Percentiles rank a stretch among this genome's conserved stretches.
phyloP scores from a whole-genome alignment of 2,113 vertebrate species.

The Chitala chitala region DNA sequence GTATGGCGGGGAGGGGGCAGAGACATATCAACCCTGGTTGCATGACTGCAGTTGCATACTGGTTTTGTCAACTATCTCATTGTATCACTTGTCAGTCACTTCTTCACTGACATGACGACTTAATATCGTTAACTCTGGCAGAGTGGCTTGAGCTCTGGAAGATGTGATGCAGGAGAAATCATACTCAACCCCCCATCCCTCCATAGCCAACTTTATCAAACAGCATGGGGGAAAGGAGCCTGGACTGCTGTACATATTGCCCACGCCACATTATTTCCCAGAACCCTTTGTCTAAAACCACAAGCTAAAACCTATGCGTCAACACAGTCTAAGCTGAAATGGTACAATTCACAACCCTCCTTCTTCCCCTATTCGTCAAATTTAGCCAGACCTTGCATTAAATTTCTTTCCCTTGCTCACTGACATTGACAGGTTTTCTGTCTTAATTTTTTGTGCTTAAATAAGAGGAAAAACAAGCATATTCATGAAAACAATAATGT shows the following conservation, averaged over 20 bases:
- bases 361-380: not conserved
- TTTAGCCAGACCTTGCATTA: too few species aligned
- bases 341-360: not conserved
- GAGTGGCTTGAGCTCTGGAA: slow-evolving; percentile 31
- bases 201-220: slow-evolving; percentile 40
- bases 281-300: slow-evolving; percentile 45
- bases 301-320: slow-evolving; percentile 17
- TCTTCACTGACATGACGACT: slow-evolving; percentile 51
- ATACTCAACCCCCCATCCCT: slow-evolving; percentile 36
- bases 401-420: not conserved
- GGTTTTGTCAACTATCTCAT: slow-evolving; percentile 34
- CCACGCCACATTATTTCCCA: slow-evolving; percentile 41
- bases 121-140: slow-evolving; percentile 48
- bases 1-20: not conserved
- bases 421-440: not conserved
- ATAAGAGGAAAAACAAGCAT: too few species aligned
- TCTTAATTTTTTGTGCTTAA: not conserved
- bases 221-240: not conserved
- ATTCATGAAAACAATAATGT: not conserved
- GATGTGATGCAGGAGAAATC: slow-evolving; percentile 45
- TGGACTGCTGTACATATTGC: slow-evolving; percentile 35
- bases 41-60: slow-evolving; percentile 5
- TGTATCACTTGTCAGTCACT: slow-evolving; percentile 46
- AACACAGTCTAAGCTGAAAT: slow-evolving; percentile 6
- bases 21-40: not conserved